These are phyloP conservation scores for Ashinkailepas kermadecensis DNA, from an alignment of 2,888 invertebrate genomes.

Conservation along the genomic window DNA sequence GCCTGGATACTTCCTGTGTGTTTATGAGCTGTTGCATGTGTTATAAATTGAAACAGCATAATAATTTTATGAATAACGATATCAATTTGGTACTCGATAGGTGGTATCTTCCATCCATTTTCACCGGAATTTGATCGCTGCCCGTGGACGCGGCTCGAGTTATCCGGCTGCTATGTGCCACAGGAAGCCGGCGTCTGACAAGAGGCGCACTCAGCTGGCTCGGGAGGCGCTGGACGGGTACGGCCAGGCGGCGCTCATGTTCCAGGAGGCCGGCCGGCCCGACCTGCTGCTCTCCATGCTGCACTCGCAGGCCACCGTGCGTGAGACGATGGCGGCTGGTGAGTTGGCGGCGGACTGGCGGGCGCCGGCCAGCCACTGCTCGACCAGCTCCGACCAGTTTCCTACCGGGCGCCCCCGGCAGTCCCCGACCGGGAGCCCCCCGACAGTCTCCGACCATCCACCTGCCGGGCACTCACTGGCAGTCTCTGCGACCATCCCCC, in stretches of 20 bases:
- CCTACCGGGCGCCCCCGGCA: too few relatives aligned
- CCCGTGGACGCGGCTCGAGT: too few relatives aligned
- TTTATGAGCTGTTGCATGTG: too few relatives aligned
- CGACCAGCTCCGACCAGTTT: neutral
- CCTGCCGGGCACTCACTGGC: neutral
- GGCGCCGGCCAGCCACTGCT: neutral
- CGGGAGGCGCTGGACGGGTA: neutral
- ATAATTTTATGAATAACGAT: too few relatives aligned
- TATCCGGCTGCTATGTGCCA: neutral
- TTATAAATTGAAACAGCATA: too few relatives aligned
- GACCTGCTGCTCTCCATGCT: constrained; percentile 1
- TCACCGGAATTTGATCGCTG: too few relatives aligned
- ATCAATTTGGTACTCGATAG: too few relatives aligned
- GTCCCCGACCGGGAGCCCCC: neutral
- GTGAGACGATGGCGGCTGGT: neutral
- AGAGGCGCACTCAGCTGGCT: neutral
- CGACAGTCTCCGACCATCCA: neutral
- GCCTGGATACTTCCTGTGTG: too few relatives aligned
- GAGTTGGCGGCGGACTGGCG: neutral
- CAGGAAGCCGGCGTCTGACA: neutral
- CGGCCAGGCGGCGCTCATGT: neutral
- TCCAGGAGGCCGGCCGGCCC: neutral
- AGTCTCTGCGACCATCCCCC: neutral
- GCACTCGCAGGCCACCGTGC: neutral
- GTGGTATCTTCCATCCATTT: too few relatives aligned